phyloP scores from a whole-genome alignment of 2,888 invertebrate species.

The Bellardia bayeri region DNA sequence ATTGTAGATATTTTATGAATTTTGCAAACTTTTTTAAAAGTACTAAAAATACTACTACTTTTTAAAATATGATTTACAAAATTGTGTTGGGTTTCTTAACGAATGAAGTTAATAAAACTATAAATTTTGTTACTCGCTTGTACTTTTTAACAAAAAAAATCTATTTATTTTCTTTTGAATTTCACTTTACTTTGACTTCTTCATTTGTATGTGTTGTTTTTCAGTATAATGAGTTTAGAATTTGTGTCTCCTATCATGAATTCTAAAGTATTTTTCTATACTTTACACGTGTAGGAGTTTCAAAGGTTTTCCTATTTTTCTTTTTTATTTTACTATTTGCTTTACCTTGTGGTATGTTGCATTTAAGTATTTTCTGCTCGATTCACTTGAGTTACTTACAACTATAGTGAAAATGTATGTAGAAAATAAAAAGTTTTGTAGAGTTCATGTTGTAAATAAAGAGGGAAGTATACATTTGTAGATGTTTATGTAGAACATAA shows the following conservation, averaged over 20 bases:
- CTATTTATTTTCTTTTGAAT: too few species aligned
- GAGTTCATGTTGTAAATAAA: constrained; percentile 27
- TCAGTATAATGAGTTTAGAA: neutral
- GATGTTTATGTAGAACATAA: constrained; percentile 20
- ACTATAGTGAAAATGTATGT: neutral
- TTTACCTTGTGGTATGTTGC: constrained; percentile 26
- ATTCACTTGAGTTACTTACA: constrained; percentile 1
- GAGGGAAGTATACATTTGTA: neutral
- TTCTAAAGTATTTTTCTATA: constrained; percentile 28
- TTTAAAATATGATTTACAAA: neutral
- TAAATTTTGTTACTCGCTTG: too few species aligned
- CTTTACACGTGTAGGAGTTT: constrained; percentile 28
- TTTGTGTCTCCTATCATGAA: constrained; percentile 10
- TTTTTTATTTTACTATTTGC: neutral
- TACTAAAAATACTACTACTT: constrained; percentile 1
- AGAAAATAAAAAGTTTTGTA: neutral
- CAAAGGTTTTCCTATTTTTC: neutral
- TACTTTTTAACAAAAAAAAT: too few species aligned
- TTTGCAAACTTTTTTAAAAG: neutral
- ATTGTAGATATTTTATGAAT: too few species aligned
- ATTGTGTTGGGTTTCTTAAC: neutral
- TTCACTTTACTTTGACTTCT: neutral
- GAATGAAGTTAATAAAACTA: too few species aligned
- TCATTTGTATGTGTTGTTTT: neutral
- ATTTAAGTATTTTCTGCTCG: constrained; percentile 7